Conservation (phyloP, 2,888 invertebrate species). For the Orthosia gracilis region DNA sequence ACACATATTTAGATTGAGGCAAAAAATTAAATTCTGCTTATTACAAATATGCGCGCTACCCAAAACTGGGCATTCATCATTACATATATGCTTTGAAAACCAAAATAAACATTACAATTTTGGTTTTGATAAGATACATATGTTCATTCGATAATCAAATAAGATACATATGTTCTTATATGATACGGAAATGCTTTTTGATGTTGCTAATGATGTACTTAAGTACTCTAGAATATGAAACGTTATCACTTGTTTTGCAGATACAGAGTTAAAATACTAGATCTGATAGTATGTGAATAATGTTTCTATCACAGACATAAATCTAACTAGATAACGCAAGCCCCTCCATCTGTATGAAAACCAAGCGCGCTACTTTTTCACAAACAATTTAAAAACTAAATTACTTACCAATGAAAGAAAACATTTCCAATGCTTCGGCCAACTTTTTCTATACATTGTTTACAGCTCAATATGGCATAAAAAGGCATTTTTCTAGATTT, state of each 20-base stretch:
- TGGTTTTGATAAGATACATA: neutral
- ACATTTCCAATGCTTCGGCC: too few relatives aligned
- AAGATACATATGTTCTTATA: neutral
- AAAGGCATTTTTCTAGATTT: too few relatives aligned
- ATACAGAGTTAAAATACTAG: neutral
- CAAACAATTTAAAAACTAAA: too few relatives aligned
- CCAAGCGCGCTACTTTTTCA: too few relatives aligned
- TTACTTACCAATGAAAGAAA: too few relatives aligned
- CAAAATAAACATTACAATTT: neutral
- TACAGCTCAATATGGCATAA: too few relatives aligned
- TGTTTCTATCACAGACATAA: too few relatives aligned
- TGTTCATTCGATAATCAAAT: neutral
- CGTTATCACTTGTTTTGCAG: neutral
- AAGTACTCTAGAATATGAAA: neutral
- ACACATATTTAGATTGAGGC: neutral
- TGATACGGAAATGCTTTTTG: conserved; percentile 3
- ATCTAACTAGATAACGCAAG: too few relatives aligned
- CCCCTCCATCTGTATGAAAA: too few relatives aligned
- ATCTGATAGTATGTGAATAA: neutral
- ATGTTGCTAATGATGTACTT: conserved; percentile 10
- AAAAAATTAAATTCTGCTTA: neutral
- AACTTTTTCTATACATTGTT: too few relatives aligned
- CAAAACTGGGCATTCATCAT: neutral
- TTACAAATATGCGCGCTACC: neutral
- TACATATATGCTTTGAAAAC: neutral